Conservation (phyloP, 2,113 vertebrate species). For the Tricholaema leucomelas region DNA sequence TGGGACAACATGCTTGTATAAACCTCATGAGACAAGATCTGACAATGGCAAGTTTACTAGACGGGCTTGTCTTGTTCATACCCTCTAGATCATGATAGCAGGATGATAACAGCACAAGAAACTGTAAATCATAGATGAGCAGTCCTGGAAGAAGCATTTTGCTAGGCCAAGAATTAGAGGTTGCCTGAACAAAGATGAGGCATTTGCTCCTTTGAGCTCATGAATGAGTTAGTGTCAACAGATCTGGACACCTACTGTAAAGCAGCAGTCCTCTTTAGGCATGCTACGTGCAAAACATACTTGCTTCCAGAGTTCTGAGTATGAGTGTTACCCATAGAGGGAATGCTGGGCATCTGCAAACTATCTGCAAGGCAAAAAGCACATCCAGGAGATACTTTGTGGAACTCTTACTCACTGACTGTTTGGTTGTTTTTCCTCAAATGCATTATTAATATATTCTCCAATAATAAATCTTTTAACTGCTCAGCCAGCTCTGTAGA, state of each 20-base stretch:
- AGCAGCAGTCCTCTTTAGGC: not conserved
- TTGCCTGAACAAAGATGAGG: not conserved
- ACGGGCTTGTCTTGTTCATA: not conserved
- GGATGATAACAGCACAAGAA: not conserved
- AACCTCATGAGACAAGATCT: not conserved
- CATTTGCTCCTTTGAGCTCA: no score
- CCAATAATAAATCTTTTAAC: conserved; percentile 16
- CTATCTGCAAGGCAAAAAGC: not conserved
- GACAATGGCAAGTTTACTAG: not conserved
- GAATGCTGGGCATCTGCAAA: not conserved
- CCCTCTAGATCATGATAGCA: not conserved
- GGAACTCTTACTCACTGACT: not conserved
- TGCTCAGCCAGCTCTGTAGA: conserved; percentile 1
- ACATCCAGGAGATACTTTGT: not conserved
- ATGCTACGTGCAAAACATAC: not conserved
- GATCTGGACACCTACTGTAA: not conserved
- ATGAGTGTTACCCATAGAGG: not conserved
- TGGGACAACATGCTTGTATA: not conserved
- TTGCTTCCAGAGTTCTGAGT: not conserved
- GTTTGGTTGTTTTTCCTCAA: not conserved
- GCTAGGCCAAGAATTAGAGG: not conserved
- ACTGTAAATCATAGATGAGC: not conserved
- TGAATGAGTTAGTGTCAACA: not conserved
- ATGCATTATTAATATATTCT: not conserved
- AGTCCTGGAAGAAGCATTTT: not conserved